Conservation (phyloP, 2,888 invertebrate genomes). For the Agrotis exclamationis region DNA sequence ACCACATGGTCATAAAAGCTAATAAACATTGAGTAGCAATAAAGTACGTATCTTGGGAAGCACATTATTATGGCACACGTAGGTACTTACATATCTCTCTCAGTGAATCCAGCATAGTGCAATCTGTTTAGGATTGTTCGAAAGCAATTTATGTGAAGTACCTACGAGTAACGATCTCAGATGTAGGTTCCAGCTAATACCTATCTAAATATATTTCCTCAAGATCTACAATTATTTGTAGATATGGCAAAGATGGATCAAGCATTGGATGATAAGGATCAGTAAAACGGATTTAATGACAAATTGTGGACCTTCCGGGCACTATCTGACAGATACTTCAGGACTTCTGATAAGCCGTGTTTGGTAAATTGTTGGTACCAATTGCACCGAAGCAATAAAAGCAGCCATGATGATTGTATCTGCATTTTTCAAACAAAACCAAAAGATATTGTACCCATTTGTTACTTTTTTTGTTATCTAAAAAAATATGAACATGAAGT, state of each 20-base stretch:
- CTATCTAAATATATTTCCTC: neutral
- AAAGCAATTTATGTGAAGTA: slow-evolving; percentile 5
- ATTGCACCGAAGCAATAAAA: no score
- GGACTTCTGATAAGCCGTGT: no score
- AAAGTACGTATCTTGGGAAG: slow-evolving; percentile 23
- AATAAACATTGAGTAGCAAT: slow-evolving; percentile 50
- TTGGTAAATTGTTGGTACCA: no score
- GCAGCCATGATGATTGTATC: neutral
- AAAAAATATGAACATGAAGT: slow-evolving; percentile 4
- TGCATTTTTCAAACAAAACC: neutral
- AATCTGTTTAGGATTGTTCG: slow-evolving; percentile 18
- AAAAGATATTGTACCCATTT: neutral
- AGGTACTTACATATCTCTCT: slow-evolving; percentile 1
- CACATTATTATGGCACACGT: slow-evolving; percentile 12
- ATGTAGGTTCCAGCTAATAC: neutral
- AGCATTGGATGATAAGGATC: no score
- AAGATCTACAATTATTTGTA: no score
- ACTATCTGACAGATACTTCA: no score
- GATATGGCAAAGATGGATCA: no score
- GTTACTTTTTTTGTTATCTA: neutral
- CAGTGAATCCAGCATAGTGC: slow-evolving; percentile 9
- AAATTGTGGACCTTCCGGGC: no score
- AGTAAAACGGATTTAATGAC: no score
- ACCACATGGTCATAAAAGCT: slow-evolving; percentile 50
- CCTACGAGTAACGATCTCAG: neutral